Conservation (phyloP, 2,888 invertebrate species). For the Gastrophysa polygoni region DNA sequence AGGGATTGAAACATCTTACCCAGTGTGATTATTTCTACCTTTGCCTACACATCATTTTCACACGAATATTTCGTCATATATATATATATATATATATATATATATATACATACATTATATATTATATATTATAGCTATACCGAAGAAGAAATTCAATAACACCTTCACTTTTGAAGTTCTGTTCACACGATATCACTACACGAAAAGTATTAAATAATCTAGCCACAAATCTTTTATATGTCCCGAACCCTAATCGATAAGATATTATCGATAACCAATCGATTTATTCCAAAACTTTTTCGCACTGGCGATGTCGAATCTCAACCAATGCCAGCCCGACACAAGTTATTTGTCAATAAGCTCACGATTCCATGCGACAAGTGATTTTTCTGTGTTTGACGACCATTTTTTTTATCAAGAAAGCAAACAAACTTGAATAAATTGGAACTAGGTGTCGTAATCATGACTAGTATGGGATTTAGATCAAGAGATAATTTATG, state of each 20-base stretch:
- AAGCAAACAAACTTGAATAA: slow-evolving; percentile 32
- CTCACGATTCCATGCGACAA: slow-evolving; percentile 16
- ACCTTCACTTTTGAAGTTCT: too few relatives aligned
- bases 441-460: slow-evolving; percentile 27
- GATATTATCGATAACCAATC: slow-evolving; percentile 39
- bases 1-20: too few relatives aligned
- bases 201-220: slow-evolving; percentile 39
- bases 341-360: slow-evolving; percentile 28
- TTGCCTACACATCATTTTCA: too few relatives aligned
- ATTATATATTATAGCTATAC: too few relatives aligned
- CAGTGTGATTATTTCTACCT: too few relatives aligned
- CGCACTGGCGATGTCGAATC: slow-evolving; percentile 24
- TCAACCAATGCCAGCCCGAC: slow-evolving; percentile 25
- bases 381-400: slow-evolving; percentile 25
- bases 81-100: too few relatives aligned
- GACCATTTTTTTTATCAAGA: slow-evolving; percentile 25
- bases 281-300: slow-evolving; percentile 27
- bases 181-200: slow-evolving; percentile 18
- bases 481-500: slow-evolving; percentile 13
- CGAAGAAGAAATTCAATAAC: too few relatives aligned
- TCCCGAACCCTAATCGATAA: slow-evolving; percentile 42
- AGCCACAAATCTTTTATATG: slow-evolving; percentile 41
- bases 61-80: too few relatives aligned
- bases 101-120: too few relatives aligned
- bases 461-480: slow-evolving; percentile 20